Percentiles rank a stretch among this genome's conserved stretches.
phyloP scores from a whole-genome alignment of 2,797 vertebrate species.

The Peromyscus eremicus region DNA sequence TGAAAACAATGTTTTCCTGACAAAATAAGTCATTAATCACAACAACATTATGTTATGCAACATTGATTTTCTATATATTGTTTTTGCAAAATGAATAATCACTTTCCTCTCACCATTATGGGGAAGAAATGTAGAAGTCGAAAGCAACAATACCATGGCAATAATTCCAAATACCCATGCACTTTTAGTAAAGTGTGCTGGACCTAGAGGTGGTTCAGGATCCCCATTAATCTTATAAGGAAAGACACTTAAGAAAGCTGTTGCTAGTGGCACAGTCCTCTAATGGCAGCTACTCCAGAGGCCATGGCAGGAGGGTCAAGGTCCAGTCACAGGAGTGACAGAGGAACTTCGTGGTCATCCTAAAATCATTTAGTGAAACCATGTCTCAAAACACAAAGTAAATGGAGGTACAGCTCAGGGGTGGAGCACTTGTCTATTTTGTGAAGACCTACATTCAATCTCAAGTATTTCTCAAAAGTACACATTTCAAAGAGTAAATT shows the following conservation, averaged over 20 bases:
- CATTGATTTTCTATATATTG: slow-evolving; percentile 25
- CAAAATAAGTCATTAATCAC: slow-evolving; percentile 42
- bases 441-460: not conserved
- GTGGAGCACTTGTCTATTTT: not conserved
- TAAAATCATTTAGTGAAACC: not conserved
- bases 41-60: not conserved
- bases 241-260: not conserved
- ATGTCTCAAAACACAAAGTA: not conserved
- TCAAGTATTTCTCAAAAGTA: not conserved
- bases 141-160: slow-evolving; percentile 2
- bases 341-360: not conserved
- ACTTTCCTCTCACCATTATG: not conserved
- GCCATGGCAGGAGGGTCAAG: no score
- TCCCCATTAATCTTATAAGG: not conserved
- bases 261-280: no score
- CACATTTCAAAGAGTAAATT: not conserved
- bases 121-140: not conserved
- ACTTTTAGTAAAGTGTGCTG: not conserved
- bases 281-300: not conserved
- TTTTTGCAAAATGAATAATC: slow-evolving; percentile 63
- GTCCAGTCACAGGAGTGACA: not conserved
- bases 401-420: not conserved
- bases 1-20: not conserved
- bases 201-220: not conserved
- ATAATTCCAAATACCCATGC: not conserved